Evolutionary conservation across 1,140 invertebrate genomes (phyloP).

Genomic region (Panagrolaimus sp.): DNA sequence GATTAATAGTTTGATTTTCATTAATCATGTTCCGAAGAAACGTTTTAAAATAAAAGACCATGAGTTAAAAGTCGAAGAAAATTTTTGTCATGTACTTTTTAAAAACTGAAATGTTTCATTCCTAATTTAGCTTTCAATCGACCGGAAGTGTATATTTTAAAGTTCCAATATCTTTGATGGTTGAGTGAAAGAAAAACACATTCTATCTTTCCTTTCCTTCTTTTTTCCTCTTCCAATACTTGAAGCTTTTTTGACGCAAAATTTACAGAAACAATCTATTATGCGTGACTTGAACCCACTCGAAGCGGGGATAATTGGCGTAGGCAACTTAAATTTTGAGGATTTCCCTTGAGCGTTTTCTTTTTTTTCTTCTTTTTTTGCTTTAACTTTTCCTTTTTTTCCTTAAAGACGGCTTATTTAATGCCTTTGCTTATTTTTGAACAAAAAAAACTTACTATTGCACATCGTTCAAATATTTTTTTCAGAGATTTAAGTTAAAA

Average conservation of each 20-base stretch:
- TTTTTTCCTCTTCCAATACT: not conserved
- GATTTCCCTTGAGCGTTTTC: too few species aligned
- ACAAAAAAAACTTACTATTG: too few species aligned
- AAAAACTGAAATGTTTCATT: not conserved
- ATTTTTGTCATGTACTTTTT: not conserved
- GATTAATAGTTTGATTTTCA: too few species aligned
- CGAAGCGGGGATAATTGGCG: slow-evolving; percentile 14
- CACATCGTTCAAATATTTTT: too few species aligned
- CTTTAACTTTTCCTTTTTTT: too few species aligned
- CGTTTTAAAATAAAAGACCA: too few species aligned
- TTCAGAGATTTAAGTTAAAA: too few species aligned
- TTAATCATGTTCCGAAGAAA: too few species aligned
- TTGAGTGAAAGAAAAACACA: too few species aligned
- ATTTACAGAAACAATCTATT: slow-evolving; percentile 15
- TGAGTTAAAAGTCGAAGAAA: not conserved
- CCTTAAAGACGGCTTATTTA: too few species aligned
- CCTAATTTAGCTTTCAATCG: not conserved
- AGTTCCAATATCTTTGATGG: not conserved
- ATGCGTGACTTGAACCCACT: slow-evolving; percentile 15
- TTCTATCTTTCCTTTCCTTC: not conserved
- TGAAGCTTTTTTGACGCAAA: slow-evolving; percentile 11
- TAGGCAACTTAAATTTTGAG: not conserved
- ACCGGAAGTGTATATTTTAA: not conserved
- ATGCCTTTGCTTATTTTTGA: too few species aligned
- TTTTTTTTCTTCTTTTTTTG: too few species aligned